Percentiles rank a stretch among this genome's conserved stretches.
phyloP scores from a whole-genome alignment of 1,140 invertebrate species.

The Metaphire vulgaris region DNA sequence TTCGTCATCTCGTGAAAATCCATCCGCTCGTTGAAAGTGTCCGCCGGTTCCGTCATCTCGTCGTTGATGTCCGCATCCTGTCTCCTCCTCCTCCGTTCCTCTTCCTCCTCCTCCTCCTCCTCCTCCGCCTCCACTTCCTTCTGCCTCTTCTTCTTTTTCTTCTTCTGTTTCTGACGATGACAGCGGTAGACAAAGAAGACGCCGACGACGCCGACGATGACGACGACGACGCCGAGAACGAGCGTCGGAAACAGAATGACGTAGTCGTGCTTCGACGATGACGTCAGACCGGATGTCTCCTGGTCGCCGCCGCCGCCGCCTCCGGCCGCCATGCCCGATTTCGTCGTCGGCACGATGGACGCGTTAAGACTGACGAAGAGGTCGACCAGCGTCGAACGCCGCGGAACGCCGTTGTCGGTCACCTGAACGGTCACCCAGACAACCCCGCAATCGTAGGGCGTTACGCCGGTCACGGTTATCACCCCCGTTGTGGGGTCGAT shows the following conservation, averaged over 20 bases:
- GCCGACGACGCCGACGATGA: not conserved
- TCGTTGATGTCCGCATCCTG: no score
- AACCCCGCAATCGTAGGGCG: not conserved
- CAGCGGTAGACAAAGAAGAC: not conserved
- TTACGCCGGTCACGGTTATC: conserved; percentile 8
- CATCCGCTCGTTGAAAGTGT: no score
- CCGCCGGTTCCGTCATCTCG: no score
- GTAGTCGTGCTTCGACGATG: not conserved
- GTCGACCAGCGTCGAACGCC: not conserved
- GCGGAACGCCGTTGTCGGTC: conserved; percentile 11
- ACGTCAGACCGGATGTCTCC: not conserved
- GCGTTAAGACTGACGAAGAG: not conserved
- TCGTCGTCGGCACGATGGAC: not conserved
- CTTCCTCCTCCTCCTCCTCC: no score
- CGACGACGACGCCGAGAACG: not conserved
- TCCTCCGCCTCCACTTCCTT: no score
- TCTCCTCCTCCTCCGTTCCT: no score
- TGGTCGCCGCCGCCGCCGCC: not conserved
- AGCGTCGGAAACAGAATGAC: not conserved
- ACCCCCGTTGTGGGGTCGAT: conserved; percentile 21
- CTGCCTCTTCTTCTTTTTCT: not conserved
- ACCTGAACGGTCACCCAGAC: not conserved
- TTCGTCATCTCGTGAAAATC: no score
- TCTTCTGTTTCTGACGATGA: not conserved
- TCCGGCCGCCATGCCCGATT: no score